Conservation (phyloP, 2,797 vertebrate genomes). For the Mycteria americana region DNA sequence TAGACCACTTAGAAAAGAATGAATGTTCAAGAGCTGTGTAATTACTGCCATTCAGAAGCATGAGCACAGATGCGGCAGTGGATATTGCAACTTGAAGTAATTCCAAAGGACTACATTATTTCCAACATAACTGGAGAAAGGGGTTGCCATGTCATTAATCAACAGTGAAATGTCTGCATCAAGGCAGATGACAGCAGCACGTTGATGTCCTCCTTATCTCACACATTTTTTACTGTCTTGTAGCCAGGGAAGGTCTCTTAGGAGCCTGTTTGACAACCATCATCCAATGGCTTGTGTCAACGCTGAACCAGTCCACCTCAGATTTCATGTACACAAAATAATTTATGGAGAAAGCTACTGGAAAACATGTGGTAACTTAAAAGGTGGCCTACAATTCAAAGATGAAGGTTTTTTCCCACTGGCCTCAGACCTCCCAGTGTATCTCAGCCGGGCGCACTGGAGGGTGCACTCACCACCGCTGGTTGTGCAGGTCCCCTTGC, state of each 20-base stretch:
- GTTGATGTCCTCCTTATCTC: neutral
- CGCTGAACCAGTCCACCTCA: neutral
- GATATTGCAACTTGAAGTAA: neutral
- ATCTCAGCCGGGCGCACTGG: neutral
- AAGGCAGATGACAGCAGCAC: neutral
- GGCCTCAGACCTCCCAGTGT: too few relatives aligned
- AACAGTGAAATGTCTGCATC: neutral
- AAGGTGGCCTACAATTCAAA: neutral
- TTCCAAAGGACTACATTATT: neutral
- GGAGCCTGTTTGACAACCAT: neutral
- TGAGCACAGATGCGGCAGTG: neutral
- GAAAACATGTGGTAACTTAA: accelerated
- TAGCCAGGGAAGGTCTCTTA: neutral
- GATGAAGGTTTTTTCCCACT: neutral
- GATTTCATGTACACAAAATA: neutral
- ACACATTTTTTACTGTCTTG: neutral
- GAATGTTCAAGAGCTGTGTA: neutral
- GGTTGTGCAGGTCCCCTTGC: neutral
- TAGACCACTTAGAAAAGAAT: neutral
- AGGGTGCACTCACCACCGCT: too few relatives aligned
- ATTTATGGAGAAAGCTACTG: neutral
- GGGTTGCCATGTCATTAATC: neutral
- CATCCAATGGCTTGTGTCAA: neutral
- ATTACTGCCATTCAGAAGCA: neutral
- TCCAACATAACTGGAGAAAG: neutral